Percentiles rank a stretch among this genome's conserved stretches.
phyloP scores from a whole-genome alignment of 2,797 vertebrate genomes.

The Vireo griseus region DNA sequence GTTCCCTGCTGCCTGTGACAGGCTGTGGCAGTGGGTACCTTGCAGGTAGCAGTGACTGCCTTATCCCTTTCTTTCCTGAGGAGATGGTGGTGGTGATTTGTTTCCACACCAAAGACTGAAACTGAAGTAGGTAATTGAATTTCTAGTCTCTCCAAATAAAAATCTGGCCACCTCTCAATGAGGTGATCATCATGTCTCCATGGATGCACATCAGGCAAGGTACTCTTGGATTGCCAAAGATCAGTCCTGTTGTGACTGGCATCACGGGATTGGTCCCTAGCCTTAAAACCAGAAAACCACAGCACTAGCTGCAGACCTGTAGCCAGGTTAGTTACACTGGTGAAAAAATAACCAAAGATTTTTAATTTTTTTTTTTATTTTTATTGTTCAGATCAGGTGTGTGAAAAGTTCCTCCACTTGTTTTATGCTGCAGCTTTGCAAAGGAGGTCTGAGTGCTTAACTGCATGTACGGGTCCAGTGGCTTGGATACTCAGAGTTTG shows the following conservation, averaged over 20 bases:
- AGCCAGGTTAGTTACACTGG: neutral
- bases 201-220: neutral
- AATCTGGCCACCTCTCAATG: neutral
- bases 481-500: neutral
- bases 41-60: neutral
- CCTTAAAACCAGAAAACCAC: neutral
- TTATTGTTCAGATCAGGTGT: neutral
- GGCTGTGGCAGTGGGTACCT: neutral
- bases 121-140: neutral
- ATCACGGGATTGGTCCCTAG: fast-evolving
- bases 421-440: neutral
- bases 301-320: neutral
- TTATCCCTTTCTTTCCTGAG: neutral
- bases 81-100: neutral
- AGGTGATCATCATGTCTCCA: neutral
- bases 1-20: neutral
- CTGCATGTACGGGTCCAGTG: neutral
- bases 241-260: neutral
- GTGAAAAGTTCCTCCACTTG: neutral
- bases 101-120: neutral
- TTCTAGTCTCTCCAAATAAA: neutral
- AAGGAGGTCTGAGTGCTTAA: neutral
- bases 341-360: neutral
- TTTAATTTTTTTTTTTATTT: neutral
- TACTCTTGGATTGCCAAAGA: neutral